Base-by-base conservation (phyloP, 2,797 vertebrate genomes). In the Myotis pilosus region DNA sequence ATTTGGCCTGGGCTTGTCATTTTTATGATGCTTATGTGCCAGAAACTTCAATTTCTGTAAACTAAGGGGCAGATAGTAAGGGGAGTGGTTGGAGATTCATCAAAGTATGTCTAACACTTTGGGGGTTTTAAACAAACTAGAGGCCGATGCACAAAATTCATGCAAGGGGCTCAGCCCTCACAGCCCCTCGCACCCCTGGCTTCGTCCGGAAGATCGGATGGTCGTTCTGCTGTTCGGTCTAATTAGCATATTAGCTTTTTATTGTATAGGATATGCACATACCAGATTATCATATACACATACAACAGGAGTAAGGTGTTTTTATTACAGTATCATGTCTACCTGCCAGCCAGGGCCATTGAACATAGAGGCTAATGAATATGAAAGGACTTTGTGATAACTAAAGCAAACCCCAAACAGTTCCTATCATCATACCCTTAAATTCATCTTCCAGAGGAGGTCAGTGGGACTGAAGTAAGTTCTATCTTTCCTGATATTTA, bases 21-120 rank as follows among this genome's bases (percentile, higher is more conserved):
- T 92, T 47, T 96, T 79, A 75, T 44, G 51, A 90, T 83, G 47
- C 36, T 94, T 62, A 72, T 66, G 64, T 86, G 87, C 30, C 51
- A 84, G 47, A 94, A 87, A 91, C 83, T 78, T 92, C 28, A 85
- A 82, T 72, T 72, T 95, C 80, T 95, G 20, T 89, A 81, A 41
- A 60, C 9, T 87, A 89, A 96, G 85, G 49, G 68, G n/a, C 47
- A 92, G 30, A 28, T 60, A 76, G 28, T 83, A 83, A 84, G 8
- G 6, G 13, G 44, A 87, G 51, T 94, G 8, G 5, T 44, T 85
- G 22, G 64, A 83, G 41, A 95, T 44, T 87, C 84, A 91, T 87
- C 47, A 87, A 96, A 33, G 25, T 86, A 69, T 60, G 9, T 74
- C 62, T 96, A 95, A 92, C 10, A 92, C 17, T 72, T 82, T 49